These are phyloP conservation scores for Cylindroiulus punctatus DNA, from an alignment of 2,888 invertebrate genomes.

Conservation along the genomic window DNA sequence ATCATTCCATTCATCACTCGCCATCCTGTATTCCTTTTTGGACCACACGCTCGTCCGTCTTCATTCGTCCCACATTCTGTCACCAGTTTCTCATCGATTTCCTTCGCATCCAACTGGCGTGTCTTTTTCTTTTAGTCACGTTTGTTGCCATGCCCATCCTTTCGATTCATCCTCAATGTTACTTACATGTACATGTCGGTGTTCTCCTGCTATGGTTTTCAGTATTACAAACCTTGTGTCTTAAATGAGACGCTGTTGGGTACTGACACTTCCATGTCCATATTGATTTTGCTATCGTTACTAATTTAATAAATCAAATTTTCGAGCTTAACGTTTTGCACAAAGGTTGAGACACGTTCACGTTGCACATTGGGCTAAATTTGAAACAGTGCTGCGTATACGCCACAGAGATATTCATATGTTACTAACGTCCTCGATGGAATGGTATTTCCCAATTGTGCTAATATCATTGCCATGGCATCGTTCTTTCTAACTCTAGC, in stretches of 20 bases:
- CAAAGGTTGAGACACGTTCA: background rate
- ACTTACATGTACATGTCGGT: background rate
- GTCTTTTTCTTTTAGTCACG: background rate
- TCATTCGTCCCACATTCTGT: slow-evolving; percentile 16
- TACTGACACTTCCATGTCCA: background rate
- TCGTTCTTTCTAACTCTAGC: too few species aligned
- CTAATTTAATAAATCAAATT: background rate
- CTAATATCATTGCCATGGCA: background rate
- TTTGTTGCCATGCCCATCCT: slow-evolving; percentile 9
- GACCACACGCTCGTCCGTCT: slow-evolving; percentile 12
- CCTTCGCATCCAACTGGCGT: background rate
- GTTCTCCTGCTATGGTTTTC: background rate
- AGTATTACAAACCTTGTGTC: background rate
- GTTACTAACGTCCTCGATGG: background rate
- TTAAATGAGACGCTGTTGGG: background rate
- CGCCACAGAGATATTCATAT: background rate
- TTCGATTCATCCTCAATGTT: background rate
- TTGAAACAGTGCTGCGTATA: too few species aligned
- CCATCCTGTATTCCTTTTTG: slow-evolving; percentile 4
- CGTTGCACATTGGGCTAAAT: background rate
- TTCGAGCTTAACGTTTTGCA: background rate
- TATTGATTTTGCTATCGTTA: background rate
- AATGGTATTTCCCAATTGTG: background rate
- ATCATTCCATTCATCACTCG: background rate
- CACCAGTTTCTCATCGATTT: slow-evolving; percentile 13